Base-by-base conservation (phyloP, 2,797 vertebrate genomes). In the Lutra lutra region DNA sequence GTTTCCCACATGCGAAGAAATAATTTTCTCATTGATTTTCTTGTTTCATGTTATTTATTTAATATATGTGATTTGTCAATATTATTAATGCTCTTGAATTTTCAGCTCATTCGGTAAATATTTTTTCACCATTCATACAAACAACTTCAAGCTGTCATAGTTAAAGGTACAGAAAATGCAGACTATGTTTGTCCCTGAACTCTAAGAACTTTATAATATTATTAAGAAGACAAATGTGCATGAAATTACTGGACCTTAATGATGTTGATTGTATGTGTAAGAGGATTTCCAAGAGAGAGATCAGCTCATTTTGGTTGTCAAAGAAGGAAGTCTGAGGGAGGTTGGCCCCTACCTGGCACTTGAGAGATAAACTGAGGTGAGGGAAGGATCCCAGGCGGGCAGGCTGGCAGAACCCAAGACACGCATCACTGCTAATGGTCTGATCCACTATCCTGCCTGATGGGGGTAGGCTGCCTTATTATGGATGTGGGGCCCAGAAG, bases 21-120 rank as follows among this genome's bases (percentile, higher is more conserved):
- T 35, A 68, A 38, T 75, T 92, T 91, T 91, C 27, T 89, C n/a
- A 29, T 38, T 89, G 68, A 12, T 58, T 90, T 88, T 43, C 38
- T 78, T 87, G 4, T 75, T 95, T 82, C n/a, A 17, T 35, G 15
- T 80, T 12, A 87, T 90, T 97, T 77, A 75, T 87, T 93, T 89
- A 95, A 88, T 77, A 51, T 3, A 79, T 10, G 89, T 66, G 4
- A 51, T 29, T 91, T 91, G 25, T 75, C 86, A 86, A 68, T 86
- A 83, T 82, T 68, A 18, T 87, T 68, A 72, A 89, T 35, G 79
- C 10, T 92, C 58, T 96, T 83, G 5, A 91, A 80, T 83, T 94
- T 95, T 93, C 35, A 80, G 2, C 60, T 84, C 35, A 75, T 51
- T 93, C 21, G 43, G 2, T 64, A 94, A 48, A 14, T 51, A 20